Evolutionary conservation across 2,797 vertebrate species (phyloP).

Genomic region (Allobates femoralis): DNA sequence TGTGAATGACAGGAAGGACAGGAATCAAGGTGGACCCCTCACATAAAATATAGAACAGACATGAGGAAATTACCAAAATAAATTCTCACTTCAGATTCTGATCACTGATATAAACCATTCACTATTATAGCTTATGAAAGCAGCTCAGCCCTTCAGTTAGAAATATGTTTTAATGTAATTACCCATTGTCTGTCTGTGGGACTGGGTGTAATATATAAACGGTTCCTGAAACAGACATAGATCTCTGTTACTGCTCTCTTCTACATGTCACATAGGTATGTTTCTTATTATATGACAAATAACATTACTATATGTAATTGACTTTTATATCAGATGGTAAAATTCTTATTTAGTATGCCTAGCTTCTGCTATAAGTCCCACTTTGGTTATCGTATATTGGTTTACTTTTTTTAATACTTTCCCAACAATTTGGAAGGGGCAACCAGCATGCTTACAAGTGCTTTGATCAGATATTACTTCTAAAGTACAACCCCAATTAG

Average conservation of each 20-base stretch:
- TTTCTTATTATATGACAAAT: conserved; percentile 1
- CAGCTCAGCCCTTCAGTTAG: conserved; percentile 48
- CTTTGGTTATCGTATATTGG: too few relatives aligned
- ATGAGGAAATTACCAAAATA: conserved; percentile 60
- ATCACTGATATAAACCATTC: conserved; percentile 61
- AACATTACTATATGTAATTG: background rate
- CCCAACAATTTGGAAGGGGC: too few relatives aligned
- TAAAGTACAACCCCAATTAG: too few relatives aligned
- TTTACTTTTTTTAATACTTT: too few relatives aligned
- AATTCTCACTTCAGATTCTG: conserved; percentile 51
- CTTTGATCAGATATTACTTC: too few relatives aligned
- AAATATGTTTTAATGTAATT: conserved; percentile 64
- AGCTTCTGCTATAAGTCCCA: too few relatives aligned
- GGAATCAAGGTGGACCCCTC: conserved; percentile 59
- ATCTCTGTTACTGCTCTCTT: conserved; percentile 16
- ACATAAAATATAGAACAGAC: conserved; percentile 62
- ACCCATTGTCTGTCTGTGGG: conserved; percentile 46
- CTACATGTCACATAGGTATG: background rate
- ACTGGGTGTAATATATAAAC: conserved; percentile 51
- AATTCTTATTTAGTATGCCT: background rate
- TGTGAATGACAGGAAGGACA: conserved; percentile 63
- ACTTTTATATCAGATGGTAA: background rate
- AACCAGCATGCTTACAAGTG: too few relatives aligned
- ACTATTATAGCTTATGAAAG: conserved; percentile 50
- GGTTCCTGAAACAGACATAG: conserved; percentile 22